Evolutionary conservation across 2,888 invertebrate species (phyloP), one percentile per base, ranked within the genome.

Genomic region (Nysson spinosus): DNA sequence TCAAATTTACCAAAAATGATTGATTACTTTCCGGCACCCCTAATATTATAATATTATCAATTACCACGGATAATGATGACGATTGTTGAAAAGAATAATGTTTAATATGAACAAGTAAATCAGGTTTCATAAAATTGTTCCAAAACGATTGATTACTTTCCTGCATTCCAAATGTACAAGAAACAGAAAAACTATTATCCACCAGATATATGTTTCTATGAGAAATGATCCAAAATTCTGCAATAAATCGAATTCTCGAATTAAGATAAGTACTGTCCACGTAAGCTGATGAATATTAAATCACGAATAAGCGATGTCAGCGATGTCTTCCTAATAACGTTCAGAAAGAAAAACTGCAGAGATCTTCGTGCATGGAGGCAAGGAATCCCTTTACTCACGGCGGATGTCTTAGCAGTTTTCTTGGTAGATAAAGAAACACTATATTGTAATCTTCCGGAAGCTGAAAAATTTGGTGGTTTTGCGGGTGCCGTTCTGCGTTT

Each of bases 371-470:
- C n/a, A n/a, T n/a, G n/a, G n/a, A n/a, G n/a, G 24, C 26, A 40
- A 54, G 55, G 50, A 57, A 52, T 28, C 12, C 14, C 55, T 54
- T 55, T 34, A 7, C n/a, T 20, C 11, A n/a, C 34, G 32, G 46
- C 30, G 16, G 54, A 50, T 28, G 20, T 30, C 35, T 42, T 34
- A 32, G 40, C 42, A 37, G 47, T 61, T 35, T 50, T 22, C 42
- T 16, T 28, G 19, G 11, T 37, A 66, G 72, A 75, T 72, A 75
- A 72, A 70, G 66, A 72, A 72, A 65, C 60, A 58, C 46, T 62
- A 61, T 65, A 70, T 75, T 67, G 72, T 72, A 72, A 75, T 75
- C 72, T 62, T 32, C 44, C 14, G 61, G 64, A 26, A 71, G 62
- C 56, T 75, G 69, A 72, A 72, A 75, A 75, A 75, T 75, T 66